Percentiles rank a stretch among this genome's conserved stretches.
These are phyloP conservation scores for Alauda arvensis DNA, from an alignment of 2,797 vertebrate genomes.

Conservation along the genomic window DNA sequence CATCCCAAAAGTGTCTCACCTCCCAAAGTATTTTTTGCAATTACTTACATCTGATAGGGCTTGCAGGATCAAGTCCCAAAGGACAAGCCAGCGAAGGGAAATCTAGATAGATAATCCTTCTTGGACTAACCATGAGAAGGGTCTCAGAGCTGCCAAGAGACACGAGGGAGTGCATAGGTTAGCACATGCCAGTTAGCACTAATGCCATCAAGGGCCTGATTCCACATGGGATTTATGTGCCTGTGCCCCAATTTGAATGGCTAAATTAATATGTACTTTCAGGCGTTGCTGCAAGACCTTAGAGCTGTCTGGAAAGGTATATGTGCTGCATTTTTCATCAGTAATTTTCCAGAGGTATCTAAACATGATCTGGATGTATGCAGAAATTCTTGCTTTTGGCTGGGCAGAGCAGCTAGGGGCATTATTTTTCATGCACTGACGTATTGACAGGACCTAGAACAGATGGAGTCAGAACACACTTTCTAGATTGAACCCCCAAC, in stretches of 20 bases:
- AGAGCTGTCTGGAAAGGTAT: neutral
- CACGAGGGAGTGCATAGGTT: neutral
- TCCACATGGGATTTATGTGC: neutral
- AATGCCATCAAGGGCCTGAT: neutral
- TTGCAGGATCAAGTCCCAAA: conserved; percentile 4
- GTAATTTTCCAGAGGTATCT: neutral
- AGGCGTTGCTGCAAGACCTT: neutral
- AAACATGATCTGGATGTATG: neutral
- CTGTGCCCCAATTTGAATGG: neutral
- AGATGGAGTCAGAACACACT: neutral
- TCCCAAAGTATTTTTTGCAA: conserved; percentile 6
- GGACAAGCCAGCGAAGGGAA: neutral
- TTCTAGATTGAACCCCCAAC: neutral
- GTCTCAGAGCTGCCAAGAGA: neutral
- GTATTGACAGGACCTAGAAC: neutral
- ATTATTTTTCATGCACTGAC: neutral
- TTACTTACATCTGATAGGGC: neutral
- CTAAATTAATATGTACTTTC: neutral
- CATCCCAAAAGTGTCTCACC: neutral
- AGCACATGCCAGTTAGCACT: neutral
- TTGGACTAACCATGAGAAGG: neutral
- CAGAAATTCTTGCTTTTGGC: neutral
- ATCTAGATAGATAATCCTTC: neutral
- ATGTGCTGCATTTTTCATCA: neutral
- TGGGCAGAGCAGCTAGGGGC: neutral